A percentile compares a stretch with the other conserved stretches of the same genome.
Evolutionary conservation across 2,113 vertebrate species (phyloP).

Genomic region (Potamarius usumacintae): DNA sequence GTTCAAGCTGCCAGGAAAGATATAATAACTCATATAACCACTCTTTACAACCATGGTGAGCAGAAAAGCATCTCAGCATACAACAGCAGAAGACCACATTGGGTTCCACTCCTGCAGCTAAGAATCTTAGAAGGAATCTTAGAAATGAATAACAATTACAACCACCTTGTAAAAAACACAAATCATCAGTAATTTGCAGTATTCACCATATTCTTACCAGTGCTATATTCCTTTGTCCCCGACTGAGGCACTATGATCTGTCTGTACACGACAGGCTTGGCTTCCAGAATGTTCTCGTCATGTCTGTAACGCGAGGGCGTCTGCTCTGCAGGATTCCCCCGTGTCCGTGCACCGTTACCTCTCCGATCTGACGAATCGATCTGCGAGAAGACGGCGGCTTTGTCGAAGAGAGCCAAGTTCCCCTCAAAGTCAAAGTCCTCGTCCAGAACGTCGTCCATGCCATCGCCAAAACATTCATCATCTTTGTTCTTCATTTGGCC

Average conservation of each 20-base stretch:
- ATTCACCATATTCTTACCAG: conserved; percentile 72
- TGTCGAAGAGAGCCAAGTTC: conserved; percentile 96
- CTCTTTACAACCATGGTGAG: too few relatives aligned
- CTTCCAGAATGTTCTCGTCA: conserved; percentile 93
- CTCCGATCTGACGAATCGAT: conserved; percentile 88
- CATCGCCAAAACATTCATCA: conserved; percentile 93
- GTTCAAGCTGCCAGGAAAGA: too few relatives aligned
- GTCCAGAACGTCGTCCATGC: conserved; percentile 86
- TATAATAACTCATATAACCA: too few relatives aligned
- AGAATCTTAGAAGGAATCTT: too few relatives aligned
- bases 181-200: too few relatives aligned
- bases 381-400: conserved; percentile 95
- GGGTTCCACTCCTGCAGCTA: too few relatives aligned
- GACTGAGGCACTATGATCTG: conserved; percentile 87
- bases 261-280: conserved; percentile 90
- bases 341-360: conserved; percentile 77
- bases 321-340: conserved; percentile 85
- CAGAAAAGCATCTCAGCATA: too few relatives aligned
- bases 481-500: conserved; percentile 90
- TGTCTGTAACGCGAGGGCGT: conserved; percentile 84
- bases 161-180: too few relatives aligned
- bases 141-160: too few relatives aligned
- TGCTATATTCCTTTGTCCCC: conserved; percentile 89
- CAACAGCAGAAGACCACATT: too few relatives aligned
- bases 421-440: conserved; percentile 98